Evolutionary conservation across 2,797 vertebrate species (phyloP).

Genomic region (Alosa sapidissima): DNA sequence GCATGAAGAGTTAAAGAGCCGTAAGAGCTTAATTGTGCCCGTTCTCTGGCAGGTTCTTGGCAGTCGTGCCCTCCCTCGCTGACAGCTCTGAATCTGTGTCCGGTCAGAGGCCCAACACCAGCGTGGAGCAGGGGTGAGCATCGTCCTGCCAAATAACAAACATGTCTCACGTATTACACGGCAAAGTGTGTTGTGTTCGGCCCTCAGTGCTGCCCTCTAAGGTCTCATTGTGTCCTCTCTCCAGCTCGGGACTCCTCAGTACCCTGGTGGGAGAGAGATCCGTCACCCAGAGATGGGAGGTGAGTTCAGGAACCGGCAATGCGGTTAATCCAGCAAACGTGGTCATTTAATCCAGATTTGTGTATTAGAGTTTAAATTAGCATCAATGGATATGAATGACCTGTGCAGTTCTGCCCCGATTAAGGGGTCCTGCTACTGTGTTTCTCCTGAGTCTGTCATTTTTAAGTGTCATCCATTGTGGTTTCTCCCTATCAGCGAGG

Average conservation of each 20-base stretch:
- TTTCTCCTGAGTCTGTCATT: not conserved
- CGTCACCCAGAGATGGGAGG: constrained; percentile 98
- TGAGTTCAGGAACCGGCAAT: constrained; percentile 48
- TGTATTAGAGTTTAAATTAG: not conserved
- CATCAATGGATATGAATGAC: not conserved
- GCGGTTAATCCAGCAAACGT: not conserved
- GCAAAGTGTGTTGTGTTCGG: not conserved
- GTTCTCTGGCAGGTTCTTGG: constrained; percentile 83
- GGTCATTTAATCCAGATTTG: not conserved
- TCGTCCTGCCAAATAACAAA: not conserved
- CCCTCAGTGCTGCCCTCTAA: not conserved
- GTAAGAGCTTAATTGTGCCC: not conserved
- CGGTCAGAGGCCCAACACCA: constrained; percentile 96
- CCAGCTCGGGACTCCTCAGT: constrained; percentile 94
- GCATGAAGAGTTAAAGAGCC: not conserved
- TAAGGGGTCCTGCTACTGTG: not conserved
- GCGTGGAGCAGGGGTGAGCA: constrained; percentile 93
- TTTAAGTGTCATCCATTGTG: not conserved
- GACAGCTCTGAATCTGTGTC: constrained; percentile 98
- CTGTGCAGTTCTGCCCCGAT: not conserved
- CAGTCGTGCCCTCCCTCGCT: constrained; percentile 93
- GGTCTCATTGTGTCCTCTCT: not conserved
- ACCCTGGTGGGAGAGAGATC: constrained; percentile 97
- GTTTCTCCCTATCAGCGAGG: constrained; percentile 78
- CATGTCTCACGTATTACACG: too few species aligned